These are phyloP conservation scores for Cirrhinus molitorella DNA, from an alignment of 2,797 vertebrate genomes.

Conservation along the genomic window DNA sequence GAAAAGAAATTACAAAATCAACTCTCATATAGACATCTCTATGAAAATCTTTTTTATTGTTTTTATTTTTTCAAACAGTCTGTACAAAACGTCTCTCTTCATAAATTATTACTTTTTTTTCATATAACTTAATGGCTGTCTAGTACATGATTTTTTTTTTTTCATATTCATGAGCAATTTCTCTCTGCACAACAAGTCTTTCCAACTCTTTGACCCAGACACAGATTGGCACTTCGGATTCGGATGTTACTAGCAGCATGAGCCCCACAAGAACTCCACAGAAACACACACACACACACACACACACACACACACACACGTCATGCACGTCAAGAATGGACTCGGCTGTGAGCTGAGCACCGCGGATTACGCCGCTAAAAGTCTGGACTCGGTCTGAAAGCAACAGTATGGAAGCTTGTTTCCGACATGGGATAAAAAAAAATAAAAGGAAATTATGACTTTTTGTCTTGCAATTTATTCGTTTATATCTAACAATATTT, in stretches of 20 bases:
- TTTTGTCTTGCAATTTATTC: background rate
- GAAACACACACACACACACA: constrained; percentile 18
- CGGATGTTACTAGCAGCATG: constrained; percentile 92
- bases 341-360: constrained; percentile 74
- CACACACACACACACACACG: background rate
- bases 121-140: constrained; percentile 98
- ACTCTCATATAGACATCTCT: constrained; percentile 98
- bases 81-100: constrained; percentile 99
- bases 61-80: constrained; percentile 85
- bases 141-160: constrained; percentile 93
- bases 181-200: constrained; percentile 84
- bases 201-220: constrained; percentile 90
- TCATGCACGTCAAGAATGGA: constrained; percentile 83
- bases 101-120: constrained; percentile 96
- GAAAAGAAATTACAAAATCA: constrained; percentile 89
- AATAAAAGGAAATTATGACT: background rate
- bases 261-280: constrained; percentile 81
- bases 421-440: background rate
- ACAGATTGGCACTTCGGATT: constrained; percentile 91
- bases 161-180: constrained; percentile 87
- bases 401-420: constrained; percentile 71
- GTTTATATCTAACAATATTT: no score
- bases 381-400: constrained; percentile 83
- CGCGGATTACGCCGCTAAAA: constrained; percentile 80
- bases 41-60: constrained; percentile 91